Evolutionary conservation across 2,113 vertebrate genomes (phyloP).

Genomic region (Eira barbara): DNA sequence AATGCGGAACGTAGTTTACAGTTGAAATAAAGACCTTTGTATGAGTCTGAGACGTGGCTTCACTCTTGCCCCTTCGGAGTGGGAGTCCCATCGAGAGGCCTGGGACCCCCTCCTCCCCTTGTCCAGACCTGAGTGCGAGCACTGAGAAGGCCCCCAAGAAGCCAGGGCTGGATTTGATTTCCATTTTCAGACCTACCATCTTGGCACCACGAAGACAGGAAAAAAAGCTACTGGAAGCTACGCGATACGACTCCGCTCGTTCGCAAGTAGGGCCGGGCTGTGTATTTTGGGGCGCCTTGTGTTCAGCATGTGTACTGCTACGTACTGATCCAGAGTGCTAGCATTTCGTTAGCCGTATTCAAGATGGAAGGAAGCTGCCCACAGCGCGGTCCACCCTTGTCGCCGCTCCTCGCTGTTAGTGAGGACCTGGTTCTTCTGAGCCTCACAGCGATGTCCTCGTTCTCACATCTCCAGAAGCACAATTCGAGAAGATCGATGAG

Average conservation of each 20-base stretch:
- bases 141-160: not conserved
- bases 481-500: not conserved
- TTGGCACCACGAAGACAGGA: not conserved
- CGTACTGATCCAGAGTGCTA: not conserved
- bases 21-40: not conserved
- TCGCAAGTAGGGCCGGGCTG: not conserved
- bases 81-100: not conserved
- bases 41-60: not conserved
- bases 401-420: not conserved
- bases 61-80: not conserved
- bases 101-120: not conserved
- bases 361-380: not conserved
- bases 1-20: not conserved
- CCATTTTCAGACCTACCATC: not conserved
- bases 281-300: not conserved
- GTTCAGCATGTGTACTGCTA: not conserved
- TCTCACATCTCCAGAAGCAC: not conserved
- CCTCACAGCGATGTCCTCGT: not conserved
- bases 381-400: rapidly evolving
- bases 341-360: not conserved
- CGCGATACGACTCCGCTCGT: not conserved
- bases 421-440: not conserved
- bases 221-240: not conserved
- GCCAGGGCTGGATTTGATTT: not conserved
- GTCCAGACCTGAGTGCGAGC: not conserved